Conservation (phyloP, 2,888 invertebrate genomes). For the Lithophane semibrunnea region DNA sequence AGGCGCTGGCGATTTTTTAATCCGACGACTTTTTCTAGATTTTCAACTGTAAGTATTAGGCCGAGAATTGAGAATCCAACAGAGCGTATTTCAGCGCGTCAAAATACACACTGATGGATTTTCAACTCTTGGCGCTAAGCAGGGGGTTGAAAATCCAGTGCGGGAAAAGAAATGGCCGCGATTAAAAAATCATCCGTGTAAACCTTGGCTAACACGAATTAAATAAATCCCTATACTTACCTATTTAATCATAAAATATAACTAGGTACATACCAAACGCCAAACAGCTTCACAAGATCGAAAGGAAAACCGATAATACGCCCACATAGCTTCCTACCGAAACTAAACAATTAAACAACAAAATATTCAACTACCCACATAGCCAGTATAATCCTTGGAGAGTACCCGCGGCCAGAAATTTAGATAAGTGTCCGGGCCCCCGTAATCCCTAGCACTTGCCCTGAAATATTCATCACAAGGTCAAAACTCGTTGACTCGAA, state of each 20-base stretch:
- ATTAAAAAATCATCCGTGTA: too few species aligned
- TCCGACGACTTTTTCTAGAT: too few species aligned
- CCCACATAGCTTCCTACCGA: slow-evolving; percentile 12
- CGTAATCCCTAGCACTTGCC: slow-evolving; percentile 28
- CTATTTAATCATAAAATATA: background rate
- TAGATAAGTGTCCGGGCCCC: slow-evolving; percentile 37
- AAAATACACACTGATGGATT: too few species aligned
- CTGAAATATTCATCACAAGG: slow-evolving; percentile 60
- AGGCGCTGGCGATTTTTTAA: too few species aligned
- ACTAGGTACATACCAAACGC: background rate
- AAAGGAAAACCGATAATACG: slow-evolving; percentile 24
- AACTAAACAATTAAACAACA: slow-evolving; percentile 45
- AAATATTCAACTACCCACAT: slow-evolving; percentile 49
- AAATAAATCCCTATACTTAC: too few species aligned
- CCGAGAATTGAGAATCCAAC: too few species aligned
- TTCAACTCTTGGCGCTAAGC: too few species aligned
- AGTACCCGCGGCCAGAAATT: slow-evolving; percentile 43
- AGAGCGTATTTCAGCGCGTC: too few species aligned
- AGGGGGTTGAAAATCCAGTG: too few species aligned
- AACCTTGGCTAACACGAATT: too few species aligned
- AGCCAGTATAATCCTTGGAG: slow-evolving; percentile 39
- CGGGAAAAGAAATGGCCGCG: too few species aligned
- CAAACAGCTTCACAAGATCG: background rate
- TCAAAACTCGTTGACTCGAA: slow-evolving; percentile 40
- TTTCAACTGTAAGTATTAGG: too few species aligned